Evolutionary conservation across 2,888 invertebrate species (phyloP).

Genomic region (Pheosia tremula): DNA sequence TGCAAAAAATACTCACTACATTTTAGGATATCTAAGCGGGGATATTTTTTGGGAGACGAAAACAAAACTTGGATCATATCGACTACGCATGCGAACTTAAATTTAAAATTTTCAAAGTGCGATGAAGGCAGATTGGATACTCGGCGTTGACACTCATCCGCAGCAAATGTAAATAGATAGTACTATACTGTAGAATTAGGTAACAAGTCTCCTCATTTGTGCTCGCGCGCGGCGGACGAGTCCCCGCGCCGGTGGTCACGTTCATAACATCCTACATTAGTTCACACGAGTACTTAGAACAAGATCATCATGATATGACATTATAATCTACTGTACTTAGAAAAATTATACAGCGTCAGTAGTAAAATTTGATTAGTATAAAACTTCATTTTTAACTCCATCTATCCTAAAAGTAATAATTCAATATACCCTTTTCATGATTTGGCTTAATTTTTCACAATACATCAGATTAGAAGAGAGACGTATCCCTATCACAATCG

Average conservation of each 20-base stretch:
- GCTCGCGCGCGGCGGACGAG: constrained; percentile 38
- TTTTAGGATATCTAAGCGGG: constrained; percentile 25
- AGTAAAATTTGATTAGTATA: constrained; percentile 78
- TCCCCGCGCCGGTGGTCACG: constrained; percentile 39
- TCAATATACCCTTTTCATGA: constrained; percentile 81
- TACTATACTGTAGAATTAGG: constrained; percentile 33
- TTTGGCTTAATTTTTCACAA: constrained; percentile 75
- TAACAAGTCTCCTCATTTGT: constrained; percentile 44
- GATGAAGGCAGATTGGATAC: constrained; percentile 45
- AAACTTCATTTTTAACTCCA: constrained; percentile 74
- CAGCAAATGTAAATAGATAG: constrained; percentile 24
- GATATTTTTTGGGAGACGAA: constrained; percentile 7
- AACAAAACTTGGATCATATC: constrained; percentile 8
- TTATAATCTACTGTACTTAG: constrained; percentile 76
- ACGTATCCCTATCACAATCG: constrained; percentile 74
- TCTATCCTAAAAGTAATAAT: constrained; percentile 79
- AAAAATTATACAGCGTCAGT: constrained; percentile 74
- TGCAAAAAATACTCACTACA: constrained; percentile 53
- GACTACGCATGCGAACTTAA: constrained; percentile 36
- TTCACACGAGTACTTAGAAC: constrained; percentile 61
- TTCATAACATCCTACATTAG: constrained; percentile 60
- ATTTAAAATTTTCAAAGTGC: constrained; percentile 36
- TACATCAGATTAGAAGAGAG: constrained; percentile 75
- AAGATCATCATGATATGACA: constrained; percentile 75
- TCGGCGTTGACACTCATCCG: constrained; percentile 27